Evolutionary conservation across 23 tunicate genomes (phyloP).

Genomic region (Trididemnum nubilum): DNA sequence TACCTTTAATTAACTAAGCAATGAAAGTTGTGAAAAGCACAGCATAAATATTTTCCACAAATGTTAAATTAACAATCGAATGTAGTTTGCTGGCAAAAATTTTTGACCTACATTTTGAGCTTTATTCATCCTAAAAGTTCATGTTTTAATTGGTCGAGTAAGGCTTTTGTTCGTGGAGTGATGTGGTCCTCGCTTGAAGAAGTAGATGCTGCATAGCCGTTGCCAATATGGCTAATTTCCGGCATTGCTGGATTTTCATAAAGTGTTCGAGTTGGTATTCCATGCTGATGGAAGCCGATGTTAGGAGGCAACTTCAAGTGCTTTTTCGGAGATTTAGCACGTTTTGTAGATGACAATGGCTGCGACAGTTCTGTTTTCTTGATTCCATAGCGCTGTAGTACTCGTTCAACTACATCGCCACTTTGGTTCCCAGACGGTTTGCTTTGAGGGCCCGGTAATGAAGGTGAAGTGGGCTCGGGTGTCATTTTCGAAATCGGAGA

Average conservation of each 20-base stretch:
- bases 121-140: constrained; percentile 65
- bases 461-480: not conserved
- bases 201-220: constrained; percentile 1
- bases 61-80: too few species aligned
- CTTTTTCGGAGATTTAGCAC: not conserved
- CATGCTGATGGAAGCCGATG: not conserved
- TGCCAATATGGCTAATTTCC: not conserved
- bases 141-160: constrained; percentile 75
- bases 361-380: constrained; percentile 37
- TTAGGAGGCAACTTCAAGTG: not conserved
- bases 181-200: constrained; percentile 44
- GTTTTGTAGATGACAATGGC: constrained; percentile 23
- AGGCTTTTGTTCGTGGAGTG: constrained; percentile 69
- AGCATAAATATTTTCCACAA: too few species aligned
- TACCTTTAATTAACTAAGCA: too few species aligned
- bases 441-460: too few species aligned
- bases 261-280: not conserved
- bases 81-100: too few species aligned
- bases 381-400: constrained; percentile 73
- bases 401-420: constrained; percentile 82
- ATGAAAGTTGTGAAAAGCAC: too few species aligned
- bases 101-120: too few species aligned
- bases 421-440: constrained; percentile 4
- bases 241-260: not conserved
- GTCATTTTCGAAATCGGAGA: not conserved